A percentile compares a stretch with the other conserved stretches of the same genome.
These are phyloP conservation scores for Tetragonula carbonaria DNA, from an alignment of 2,888 invertebrate species.

Conservation along the genomic window DNA sequence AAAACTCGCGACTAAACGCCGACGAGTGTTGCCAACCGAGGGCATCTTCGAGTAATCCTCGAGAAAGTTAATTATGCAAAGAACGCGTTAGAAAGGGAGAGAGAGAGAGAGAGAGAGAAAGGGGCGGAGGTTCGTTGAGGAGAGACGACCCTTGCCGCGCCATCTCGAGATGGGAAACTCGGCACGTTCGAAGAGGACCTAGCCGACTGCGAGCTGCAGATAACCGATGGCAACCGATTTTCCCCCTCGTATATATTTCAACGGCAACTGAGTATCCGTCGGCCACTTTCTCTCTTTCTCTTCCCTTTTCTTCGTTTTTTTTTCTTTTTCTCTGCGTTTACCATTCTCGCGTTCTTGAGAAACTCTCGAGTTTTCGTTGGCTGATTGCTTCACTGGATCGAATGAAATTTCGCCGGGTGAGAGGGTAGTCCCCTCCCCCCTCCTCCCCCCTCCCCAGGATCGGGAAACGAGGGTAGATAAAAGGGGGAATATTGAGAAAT, in stretches of 20 bases:
- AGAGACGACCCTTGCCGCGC: conserved; percentile 31
- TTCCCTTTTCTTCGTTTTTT: not conserved
- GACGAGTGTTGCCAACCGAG: conserved; percentile 19
- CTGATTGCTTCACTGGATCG: conserved; percentile 20
- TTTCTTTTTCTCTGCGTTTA: not conserved
- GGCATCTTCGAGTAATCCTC: conserved; percentile 17
- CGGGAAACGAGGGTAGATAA: not conserved
- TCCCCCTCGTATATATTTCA: conserved; percentile 28
- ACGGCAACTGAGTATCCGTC: conserved; percentile 8
- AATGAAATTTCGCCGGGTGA: conserved; percentile 24
- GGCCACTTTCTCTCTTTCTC: not conserved
- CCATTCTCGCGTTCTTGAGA: not conserved
- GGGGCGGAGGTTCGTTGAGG: too few species aligned
- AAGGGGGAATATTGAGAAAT: conserved; percentile 25
- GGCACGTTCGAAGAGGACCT: conserved; percentile 10
- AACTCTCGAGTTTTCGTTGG: conserved; percentile 5
- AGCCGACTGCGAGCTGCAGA: conserved; percentile 25
- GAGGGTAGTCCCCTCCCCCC: not conserved
- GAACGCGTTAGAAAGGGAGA: not conserved
- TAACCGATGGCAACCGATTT: conserved; percentile 40
- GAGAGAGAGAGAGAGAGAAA: not conserved
- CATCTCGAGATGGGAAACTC: conserved; percentile 44
- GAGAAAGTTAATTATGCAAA: conserved; percentile 56
- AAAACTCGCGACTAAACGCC: conserved; percentile 32
- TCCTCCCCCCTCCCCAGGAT: too few species aligned